phyloP scores from a whole-genome alignment of 2,888 invertebrate species.

The Trachelus troglodyta region DNA sequence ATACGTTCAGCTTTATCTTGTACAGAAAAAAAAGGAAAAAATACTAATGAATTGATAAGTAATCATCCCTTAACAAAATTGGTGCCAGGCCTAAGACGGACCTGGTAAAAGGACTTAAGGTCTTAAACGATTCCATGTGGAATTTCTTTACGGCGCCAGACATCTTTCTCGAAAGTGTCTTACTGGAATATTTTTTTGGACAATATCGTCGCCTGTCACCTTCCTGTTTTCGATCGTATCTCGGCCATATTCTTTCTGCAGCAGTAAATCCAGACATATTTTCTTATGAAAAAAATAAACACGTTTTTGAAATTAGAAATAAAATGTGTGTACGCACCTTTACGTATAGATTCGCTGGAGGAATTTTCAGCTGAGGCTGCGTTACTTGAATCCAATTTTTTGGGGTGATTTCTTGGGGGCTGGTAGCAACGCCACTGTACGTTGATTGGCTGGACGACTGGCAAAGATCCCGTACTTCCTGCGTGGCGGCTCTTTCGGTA shows the following conservation, averaged over 20 bases:
- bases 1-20: background rate
- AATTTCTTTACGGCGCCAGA: slow-evolving; percentile 11
- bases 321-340: background rate
- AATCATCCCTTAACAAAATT: slow-evolving; percentile 17
- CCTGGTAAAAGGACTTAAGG: slow-evolving; percentile 30
- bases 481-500: slow-evolving; percentile 54
- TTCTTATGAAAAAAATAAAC: background rate
- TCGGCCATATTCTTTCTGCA: background rate
- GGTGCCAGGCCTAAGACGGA: slow-evolving; percentile 31
- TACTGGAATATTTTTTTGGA: slow-evolving; percentile 20
- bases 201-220: slow-evolving; percentile 10
- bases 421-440: slow-evolving; percentile 24
- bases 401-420: slow-evolving; percentile 30
- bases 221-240: slow-evolving; percentile 14
- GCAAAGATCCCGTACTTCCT: slow-evolving; percentile 61
- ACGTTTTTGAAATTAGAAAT: no score
- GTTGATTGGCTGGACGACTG: slow-evolving; percentile 50
- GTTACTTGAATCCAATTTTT: slow-evolving; percentile 55
- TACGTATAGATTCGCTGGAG: slow-evolving; percentile 35
- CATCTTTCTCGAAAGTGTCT: slow-evolving; percentile 19
- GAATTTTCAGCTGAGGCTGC: slow-evolving; percentile 46
- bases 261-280: background rate
- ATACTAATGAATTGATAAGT: background rate
- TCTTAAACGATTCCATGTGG: slow-evolving; percentile 7
- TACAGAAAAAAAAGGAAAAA: background rate